Evolutionary conservation across 2,797 vertebrate species (phyloP).

Genomic region (Arctocebus calabarensis): DNA sequence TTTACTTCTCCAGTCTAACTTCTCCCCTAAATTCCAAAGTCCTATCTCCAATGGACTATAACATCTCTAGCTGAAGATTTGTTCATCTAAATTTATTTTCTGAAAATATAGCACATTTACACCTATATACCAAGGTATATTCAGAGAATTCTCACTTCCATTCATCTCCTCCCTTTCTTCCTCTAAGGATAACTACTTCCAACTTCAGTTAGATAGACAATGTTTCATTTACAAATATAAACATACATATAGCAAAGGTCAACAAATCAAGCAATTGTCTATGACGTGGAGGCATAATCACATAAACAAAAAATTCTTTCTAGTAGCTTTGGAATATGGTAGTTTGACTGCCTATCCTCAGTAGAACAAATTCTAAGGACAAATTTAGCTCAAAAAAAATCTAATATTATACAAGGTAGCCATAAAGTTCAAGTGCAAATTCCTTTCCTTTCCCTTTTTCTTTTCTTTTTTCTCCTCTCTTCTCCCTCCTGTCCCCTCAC

Average conservation of each 20-base stretch:
- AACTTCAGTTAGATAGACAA: not conserved
- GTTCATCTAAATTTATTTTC: conserved; percentile 32
- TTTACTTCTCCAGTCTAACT: not conserved
- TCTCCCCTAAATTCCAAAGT: not conserved
- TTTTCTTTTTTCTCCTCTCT: too few relatives aligned
- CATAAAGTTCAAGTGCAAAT: too few relatives aligned
- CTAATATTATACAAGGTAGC: not conserved
- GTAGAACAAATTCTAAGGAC: conserved; percentile 24
- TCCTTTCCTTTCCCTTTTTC: too few relatives aligned
- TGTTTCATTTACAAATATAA: conserved; percentile 32
- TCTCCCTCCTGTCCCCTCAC: too few relatives aligned
- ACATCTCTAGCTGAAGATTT: not conserved
- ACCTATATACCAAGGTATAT: not conserved
- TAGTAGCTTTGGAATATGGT: not conserved
- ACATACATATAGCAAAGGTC: not conserved
- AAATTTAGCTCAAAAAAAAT: not conserved
- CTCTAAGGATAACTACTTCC: not conserved
- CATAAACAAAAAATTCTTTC: conserved; percentile 26
- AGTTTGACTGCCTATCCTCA: not conserved
- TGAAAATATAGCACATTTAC: not conserved
- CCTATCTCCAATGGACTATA: not conserved
- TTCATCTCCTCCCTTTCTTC: not conserved
- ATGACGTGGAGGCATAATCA: not conserved
- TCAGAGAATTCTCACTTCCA: not conserved
- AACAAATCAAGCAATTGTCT: not conserved